phyloP scores from a whole-genome alignment of 2,888 invertebrate species.

The Eueremaeus valkanovi region DNA sequence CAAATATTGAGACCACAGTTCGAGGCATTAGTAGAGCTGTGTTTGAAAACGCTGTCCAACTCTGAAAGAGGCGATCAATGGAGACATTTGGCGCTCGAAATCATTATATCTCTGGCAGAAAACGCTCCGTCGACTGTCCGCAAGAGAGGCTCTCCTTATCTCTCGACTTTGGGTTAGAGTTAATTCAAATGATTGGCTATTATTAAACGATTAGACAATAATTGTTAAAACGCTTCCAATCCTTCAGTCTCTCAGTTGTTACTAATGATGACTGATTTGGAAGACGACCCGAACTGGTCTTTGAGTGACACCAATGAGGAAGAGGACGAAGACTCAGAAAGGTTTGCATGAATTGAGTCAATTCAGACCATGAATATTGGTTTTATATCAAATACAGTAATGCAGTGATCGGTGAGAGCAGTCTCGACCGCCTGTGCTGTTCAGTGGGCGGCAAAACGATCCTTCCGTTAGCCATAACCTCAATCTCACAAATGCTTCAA shows the following conservation, averaged over 20 bases:
- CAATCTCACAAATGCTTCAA: conserved; percentile 79
- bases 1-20: conserved; percentile 86
- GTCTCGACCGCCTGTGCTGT: conserved; percentile 93
- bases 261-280: conserved; percentile 90
- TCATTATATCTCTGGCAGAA: conserved; percentile 78
- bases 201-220: background rate
- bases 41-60: conserved; percentile 64
- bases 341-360: conserved; percentile 52
- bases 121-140: conserved; percentile 94
- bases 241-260: conserved; percentile 74
- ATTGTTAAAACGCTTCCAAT: conserved; percentile 50
- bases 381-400: no score
- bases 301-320: conserved; percentile 66
- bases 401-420: conserved; percentile 91
- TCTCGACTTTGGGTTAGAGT: conserved; percentile 61
- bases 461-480: conserved; percentile 77
- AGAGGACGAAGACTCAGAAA: conserved; percentile 85
- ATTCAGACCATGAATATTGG: no score
- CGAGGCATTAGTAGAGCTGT: conserved; percentile 77
- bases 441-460: conserved; percentile 91
- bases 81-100: conserved; percentile 86
- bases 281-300: conserved; percentile 86
- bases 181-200: no score
- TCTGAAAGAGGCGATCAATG: conserved; percentile 58
- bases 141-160: conserved; percentile 79